Base-by-base conservation (phyloP, 2,113 vertebrate species). In the Corvus moneduloides region DNA sequence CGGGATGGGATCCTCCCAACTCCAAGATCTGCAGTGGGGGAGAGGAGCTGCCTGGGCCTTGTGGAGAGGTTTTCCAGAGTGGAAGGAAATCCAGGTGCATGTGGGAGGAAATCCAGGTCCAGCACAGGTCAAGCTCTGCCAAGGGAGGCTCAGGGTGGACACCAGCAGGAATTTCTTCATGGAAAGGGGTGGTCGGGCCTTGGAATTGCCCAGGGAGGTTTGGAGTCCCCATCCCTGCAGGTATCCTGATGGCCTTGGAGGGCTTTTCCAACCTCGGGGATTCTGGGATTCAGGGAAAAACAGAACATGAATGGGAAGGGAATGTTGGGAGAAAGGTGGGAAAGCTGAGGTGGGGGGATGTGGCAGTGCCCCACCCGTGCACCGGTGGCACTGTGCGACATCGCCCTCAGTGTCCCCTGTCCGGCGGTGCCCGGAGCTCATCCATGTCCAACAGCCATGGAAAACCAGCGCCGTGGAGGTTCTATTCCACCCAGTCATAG, bases 391-490 rank as follows among this genome's bases (percentile, higher is more conserved):
- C 64, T 13, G 2, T 4, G 20, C 8, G 59, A 30, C 10, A 7
- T 43, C 43, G 7, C 39, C 39, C 74, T 28, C 18, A 0, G 33
- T 33, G 58, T 54, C 33, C 51, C 74, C n/a, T 51, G 14, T 12
- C 8, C 15, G 2, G 15, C 4, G 0, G n/a, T 8, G 1, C 56
- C 4, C 2, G 41, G 56, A 74, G 52, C 85, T 35, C 23, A 37
- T 5, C 63, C 16, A 0, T 11, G 1, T 10, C 82, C 30, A 0
- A 7, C 41, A 30, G 10, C 28, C 46, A 1, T 7, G 4, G 52
- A 16, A 56, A 37, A 59, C 12, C 6, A 11, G 7, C 1, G 2
- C 3, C 17, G 1, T 0, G 84, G 84, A 2, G 2, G 55, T 20
- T 44, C 92, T 10, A 1, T 28, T 32, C n/a, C 37, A 77, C 56